Conservation (phyloP, 2,113 vertebrate genomes). For the Toxostoma redivivum region DNA sequence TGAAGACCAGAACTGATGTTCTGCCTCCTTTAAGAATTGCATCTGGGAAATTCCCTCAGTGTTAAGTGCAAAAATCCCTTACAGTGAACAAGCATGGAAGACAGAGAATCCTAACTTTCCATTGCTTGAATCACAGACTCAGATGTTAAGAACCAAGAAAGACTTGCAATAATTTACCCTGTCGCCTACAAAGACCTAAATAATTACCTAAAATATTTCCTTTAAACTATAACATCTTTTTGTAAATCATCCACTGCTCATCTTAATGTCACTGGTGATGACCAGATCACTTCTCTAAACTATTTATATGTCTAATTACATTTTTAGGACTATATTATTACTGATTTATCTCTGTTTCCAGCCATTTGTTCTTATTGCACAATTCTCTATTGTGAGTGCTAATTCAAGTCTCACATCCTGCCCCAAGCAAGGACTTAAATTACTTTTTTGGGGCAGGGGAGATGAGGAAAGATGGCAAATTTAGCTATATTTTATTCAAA, state of each 20-base stretch:
- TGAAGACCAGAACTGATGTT: background rate
- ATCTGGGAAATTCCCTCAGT: background rate
- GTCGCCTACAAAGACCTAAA: background rate
- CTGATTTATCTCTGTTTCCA: background rate
- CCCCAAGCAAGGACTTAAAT: background rate
- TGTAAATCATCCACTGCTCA: background rate
- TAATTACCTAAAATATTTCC: background rate
- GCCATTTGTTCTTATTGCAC: background rate
- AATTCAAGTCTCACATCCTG: background rate
- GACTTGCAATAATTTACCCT: background rate
- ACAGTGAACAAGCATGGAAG: background rate
- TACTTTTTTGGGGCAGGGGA: rapidly evolving
- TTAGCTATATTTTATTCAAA: background rate
- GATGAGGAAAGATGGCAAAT: background rate
- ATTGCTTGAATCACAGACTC: background rate
- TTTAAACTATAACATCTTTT: background rate
- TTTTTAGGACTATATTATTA: background rate
- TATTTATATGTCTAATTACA: background rate
- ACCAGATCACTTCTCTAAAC: background rate
- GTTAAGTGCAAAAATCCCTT: background rate
- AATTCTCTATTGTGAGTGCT: background rate
- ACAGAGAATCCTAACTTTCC: background rate
- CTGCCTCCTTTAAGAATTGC: background rate
- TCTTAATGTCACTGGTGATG: background rate
- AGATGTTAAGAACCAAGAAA: background rate